Evolutionary conservation across 2,888 invertebrate genomes (phyloP), one percentile per base, ranked within the genome.

Genomic region (Drosophila hamatofila): DNA sequence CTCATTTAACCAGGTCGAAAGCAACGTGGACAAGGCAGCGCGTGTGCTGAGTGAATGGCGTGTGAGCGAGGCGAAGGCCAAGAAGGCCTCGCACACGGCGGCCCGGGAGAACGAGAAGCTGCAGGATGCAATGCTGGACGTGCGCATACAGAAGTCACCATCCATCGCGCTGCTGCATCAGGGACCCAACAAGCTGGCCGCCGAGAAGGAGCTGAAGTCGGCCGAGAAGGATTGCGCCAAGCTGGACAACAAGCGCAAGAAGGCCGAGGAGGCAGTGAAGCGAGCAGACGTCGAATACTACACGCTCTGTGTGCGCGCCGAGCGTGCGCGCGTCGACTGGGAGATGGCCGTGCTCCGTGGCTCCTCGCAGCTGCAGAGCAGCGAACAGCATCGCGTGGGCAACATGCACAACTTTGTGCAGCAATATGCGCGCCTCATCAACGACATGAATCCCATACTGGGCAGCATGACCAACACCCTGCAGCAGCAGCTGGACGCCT

Each of bases 241-340:
- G 94, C 93, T 98, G 90, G 97, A 97, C 92, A 95, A 96, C 68
- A 97, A 98, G 91, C 96, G 97, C 90, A 95, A 96, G 81, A 98
- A 98, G 93, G 96, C 97, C 27, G 97, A 97, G 93, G 97, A 98
- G 90, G 95, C 97, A 6, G 96, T 98, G 37, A 96, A 97, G 90
- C 97, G 98, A 92, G 96, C 97, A 57, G 98, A 98, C 93, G 96
- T 97, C 71, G 98, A 98, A 90, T 98, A 98, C 93, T 98, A 98
- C 90, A 97, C 97, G 76, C 95, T 97, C 57, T 98, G 98, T 90
- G 96, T 98, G 76, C 95, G 97, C 83, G 97, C 98, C 35, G 98
- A 98, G 93, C 94, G 97, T 84, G 96, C 97, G 23, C 95, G 97
- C 3, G 93, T 98, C 91, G 98, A 98, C 93, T 97, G 97, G 96